Base-by-base conservation (phyloP, 2,888 invertebrate species). In the Chironomus riparius region DNA sequence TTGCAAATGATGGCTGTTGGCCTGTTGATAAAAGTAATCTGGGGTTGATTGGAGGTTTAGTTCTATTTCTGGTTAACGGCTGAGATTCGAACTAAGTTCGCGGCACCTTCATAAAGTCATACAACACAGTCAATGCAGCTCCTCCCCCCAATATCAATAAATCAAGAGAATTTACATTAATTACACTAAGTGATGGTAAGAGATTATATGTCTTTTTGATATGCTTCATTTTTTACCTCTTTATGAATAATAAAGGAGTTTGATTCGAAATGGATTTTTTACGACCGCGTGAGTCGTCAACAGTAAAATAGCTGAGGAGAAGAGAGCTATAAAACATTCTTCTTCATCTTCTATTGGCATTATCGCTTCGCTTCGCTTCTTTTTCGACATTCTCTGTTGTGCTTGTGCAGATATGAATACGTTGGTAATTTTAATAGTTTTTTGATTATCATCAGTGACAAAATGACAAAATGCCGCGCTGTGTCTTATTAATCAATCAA, bases 181-280 rank as follows among this genome's bases (percentile, higher is more conserved):
- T 68, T 68, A 68, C 68, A 38, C 21, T 68, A 68, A 68, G 68
- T 68, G 68, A 68, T 68, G 68, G 68, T 18, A 47, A 68, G 65
- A 65, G 24, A 65, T 65, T 65, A 24, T 65, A 65, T 65, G 65
- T 65, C 65, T 65, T 22, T 70, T 47, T 47, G 70, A 70, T 47
- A 70, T 70, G 70, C 48, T 70, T 28, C 24, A 48, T 15, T 47
- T n/a, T 21, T 47, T 47, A 21, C 18, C 13, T 47, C n/a, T 28
- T 38, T 50, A 71, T 22, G 56, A 71, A 38, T 56, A 38, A 13
- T 28, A 28, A 68, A 68, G 18, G 5, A 15, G 28, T 28, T 38
- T 65, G 65, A 56, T 56, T 62, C 72, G 61, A 61, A 72, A 72
- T 72, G 62, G 62, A 61, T 18, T 72, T 72, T 72, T 71, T 72